Evolutionary conservation across 2,888 invertebrate species (phyloP).

Genomic region (Teinopalpus imperialis): DNA sequence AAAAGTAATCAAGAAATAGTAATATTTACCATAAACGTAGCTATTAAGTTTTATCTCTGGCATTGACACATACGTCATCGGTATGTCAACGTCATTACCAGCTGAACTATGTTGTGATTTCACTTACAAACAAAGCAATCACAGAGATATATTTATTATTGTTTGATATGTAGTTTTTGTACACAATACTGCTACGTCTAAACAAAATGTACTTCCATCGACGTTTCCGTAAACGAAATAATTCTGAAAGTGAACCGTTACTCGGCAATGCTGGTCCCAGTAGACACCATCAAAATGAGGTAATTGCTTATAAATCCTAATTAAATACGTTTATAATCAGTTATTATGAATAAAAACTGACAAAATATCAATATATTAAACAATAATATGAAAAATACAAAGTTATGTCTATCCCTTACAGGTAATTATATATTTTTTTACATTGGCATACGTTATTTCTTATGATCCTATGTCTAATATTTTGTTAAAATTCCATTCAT

Average conservation of each 20-base stretch:
- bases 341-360: too few relatives aligned
- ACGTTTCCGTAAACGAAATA: conserved; percentile 38
- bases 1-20: too few relatives aligned
- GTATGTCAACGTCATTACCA: background rate
- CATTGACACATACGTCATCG: background rate
- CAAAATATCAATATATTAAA: too few relatives aligned
- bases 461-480: too few relatives aligned
- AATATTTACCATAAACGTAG: too few relatives aligned
- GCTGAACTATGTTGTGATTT: conserved; percentile 19
- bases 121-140: conserved; percentile 3
- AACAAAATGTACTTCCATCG: conserved; percentile 57
- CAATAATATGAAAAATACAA: too few relatives aligned
- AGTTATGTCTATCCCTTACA: too few relatives aligned
- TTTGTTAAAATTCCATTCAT: too few relatives aligned
- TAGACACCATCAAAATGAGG: conserved; percentile 50
- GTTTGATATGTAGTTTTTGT: conserved; percentile 4
- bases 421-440: too few relatives aligned
- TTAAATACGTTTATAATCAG: too few relatives aligned
- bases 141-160: conserved; percentile 26
- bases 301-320: too few relatives aligned
- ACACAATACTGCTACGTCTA: background rate
- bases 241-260: conserved; percentile 58
- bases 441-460: too few relatives aligned
- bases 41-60: conserved; percentile 12
- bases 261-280: conserved; percentile 40